Base-by-base conservation (phyloP, 2,797 vertebrate genomes). In the Perodicticus potto region DNA sequence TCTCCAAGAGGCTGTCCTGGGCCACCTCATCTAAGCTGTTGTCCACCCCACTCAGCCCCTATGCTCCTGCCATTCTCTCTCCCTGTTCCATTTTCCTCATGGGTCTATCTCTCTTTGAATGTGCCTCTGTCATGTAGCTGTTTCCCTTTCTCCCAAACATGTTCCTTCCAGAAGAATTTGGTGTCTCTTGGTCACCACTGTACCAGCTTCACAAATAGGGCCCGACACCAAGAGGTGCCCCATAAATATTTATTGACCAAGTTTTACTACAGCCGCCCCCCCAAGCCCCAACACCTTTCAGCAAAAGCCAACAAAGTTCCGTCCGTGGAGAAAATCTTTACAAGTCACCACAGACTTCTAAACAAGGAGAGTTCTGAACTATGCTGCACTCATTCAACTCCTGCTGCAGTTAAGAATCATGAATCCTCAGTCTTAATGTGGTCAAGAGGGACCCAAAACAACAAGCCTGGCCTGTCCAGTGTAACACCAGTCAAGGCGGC, bases 331-430 rank as follows among this genome's bases (percentile, higher is more conserved):
- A 84, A 87, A 78, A 65, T 63, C 67, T 89, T 86, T 73, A 40
- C 57, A 73, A 63, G 63, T 84, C 67, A 69, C 69, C 22, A 12
- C n/a, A 61, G 90, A 87, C 84, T 91, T 77, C 93, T 92, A 81
- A 93, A 80, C 53, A 0, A 34, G 86, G 83, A 77, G 61, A 11
- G 20, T 16, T 74, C n/a, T 90, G 77, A 87, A 73, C 86, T 5
- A 2, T 14, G n/a, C 22, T 11, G 6, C 3, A 34, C 5, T 49
- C 32, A 57, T 49, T 82, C 37, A 91, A 77, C 65, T 69, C 19
- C 70, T 63, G 32, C 57, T 32, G 4, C 10, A 23, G 53, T 72
- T 57, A 69, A 67, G 72, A 49, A 61, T 40, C 19, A 4, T 19
- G 59, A 69, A 32, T 20, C 43, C 14, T 6, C 59, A 76, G 76